Conservation (phyloP, 1,140 invertebrate genomes). For the Temnothorax curvispinosus region DNA sequence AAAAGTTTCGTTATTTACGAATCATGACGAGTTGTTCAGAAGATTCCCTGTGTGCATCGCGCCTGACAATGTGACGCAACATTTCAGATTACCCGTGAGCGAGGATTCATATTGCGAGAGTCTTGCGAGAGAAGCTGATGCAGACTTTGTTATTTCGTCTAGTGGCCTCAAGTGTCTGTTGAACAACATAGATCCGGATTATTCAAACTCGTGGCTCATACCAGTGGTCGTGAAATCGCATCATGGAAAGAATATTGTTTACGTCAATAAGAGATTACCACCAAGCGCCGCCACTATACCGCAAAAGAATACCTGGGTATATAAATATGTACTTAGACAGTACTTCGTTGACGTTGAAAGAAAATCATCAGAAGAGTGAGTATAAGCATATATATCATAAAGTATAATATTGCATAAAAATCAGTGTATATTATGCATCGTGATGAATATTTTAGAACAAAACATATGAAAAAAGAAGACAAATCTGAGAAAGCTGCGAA, state of each 20-base stretch:
- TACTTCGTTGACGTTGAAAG: neutral
- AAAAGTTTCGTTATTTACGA: neutral
- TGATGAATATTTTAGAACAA: constrained; percentile 24
- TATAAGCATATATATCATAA: neutral
- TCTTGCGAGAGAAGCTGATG: constrained; percentile 77
- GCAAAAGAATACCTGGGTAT: constrained; percentile 80
- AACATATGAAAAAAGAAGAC: neutral
- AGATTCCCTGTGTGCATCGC: constrained; percentile 26
- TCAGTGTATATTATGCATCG: neutral
- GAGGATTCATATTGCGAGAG: constrained; percentile 81
- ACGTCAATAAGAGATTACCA: constrained; percentile 84
- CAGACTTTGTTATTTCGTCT: constrained; percentile 84
- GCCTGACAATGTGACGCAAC: neutral
- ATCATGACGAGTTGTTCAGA: constrained; percentile 16
- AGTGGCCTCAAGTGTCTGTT: constrained; percentile 83
- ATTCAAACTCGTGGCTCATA: constrained; percentile 81
- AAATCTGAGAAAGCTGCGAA: neutral
- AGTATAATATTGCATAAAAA: neutral
- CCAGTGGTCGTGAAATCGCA: constrained; percentile 82
- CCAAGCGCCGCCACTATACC: constrained; percentile 71
- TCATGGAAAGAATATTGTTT: constrained; percentile 81
- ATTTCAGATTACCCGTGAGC: constrained; percentile 76
- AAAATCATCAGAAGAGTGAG: constrained; percentile 13
- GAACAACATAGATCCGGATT: constrained; percentile 78
- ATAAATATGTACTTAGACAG: constrained; percentile 81